Evolutionary conservation across 2,888 invertebrate species (phyloP), one percentile per base, ranked within the genome.

Genomic region (Rhagophthalmus giganteus): DNA sequence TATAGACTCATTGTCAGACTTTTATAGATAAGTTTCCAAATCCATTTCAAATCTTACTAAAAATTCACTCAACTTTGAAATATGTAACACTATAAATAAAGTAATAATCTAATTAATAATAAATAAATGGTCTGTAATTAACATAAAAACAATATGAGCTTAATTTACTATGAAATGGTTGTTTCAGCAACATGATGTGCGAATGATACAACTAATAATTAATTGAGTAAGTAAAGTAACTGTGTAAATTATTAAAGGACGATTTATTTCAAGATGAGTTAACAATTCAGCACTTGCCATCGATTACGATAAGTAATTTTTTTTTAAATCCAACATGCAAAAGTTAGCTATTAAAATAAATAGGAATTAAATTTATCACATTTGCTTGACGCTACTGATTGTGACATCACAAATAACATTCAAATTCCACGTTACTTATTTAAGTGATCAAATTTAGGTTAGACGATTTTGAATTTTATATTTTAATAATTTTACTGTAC

Each of bases 101-200:
- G 31, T 12, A 20, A 34, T 46, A 46, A 37, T 12, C 47, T 47
- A 47, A 11, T 26, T 39, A 33, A 46, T 15, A 47, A 47, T 47
- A 47, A 47, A 47, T 39, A 39, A 39, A 39, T 12, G 8, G 34
- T 37, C 25, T 9, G 9, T 24, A 24, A 37, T 4, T 13, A 34
- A 34, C 10, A 28, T 11, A 30, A 34, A 37, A 25, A 20, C 20
- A 20, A 5, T 20, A 20, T 20, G 20, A 20, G 20, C 20, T n/a
- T n/a, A 20, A 20, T 20, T 3, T 20, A 5, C 7, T 20, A 20
- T 20, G 7, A 20, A 20, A 20, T 20, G 7, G 3, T 20, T 20
- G 20, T 20, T 20, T 20, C 4, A 20, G 7, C 7, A 20, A 5
- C 7, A 5, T 20, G 20, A 20, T 20, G 3, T 20, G 20, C 20